Percentiles rank a stretch among this genome's conserved stretches.
Evolutionary conservation across 2,797 vertebrate genomes (phyloP).

Genomic region (Poecilia gillii): DNA sequence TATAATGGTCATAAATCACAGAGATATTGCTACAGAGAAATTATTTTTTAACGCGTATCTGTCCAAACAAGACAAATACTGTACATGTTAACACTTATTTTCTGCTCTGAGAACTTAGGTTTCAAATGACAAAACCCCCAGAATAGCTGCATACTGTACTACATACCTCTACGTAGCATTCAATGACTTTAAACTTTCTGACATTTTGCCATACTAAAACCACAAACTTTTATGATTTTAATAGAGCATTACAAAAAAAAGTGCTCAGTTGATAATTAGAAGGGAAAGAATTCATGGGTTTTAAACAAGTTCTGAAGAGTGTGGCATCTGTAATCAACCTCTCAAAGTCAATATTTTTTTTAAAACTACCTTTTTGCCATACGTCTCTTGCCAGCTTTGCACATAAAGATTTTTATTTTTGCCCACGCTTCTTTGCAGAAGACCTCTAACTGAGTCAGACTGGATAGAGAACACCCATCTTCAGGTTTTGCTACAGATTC

Average conservation of each 20-base stretch:
- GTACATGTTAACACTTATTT: slow-evolving; percentile 24
- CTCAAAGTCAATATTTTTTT: not conserved
- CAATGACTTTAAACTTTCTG: not conserved
- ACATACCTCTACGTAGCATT: not conserved
- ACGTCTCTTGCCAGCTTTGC: not conserved
- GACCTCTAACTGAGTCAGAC: not conserved
- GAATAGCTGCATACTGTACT: not conserved
- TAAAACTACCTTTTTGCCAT: not conserved
- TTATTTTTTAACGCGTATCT: slow-evolving; percentile 31
- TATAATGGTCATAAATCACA: slow-evolving; percentile 48
- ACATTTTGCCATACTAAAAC: not conserved
- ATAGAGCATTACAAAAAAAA: not conserved
- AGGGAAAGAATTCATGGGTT: not conserved
- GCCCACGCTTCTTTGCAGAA: not conserved
- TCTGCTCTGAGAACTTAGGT: slow-evolving; percentile 23
- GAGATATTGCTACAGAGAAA: slow-evolving; percentile 22
- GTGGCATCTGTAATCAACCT: not conserved
- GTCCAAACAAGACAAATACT: slow-evolving; percentile 42
- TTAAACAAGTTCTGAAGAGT: not conserved
- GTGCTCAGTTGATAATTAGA: not conserved
- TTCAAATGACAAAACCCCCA: slow-evolving; percentile 34
- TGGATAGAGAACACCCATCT: not conserved
- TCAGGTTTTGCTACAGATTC: not conserved
- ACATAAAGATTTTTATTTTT: not conserved
- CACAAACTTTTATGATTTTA: not conserved